Evolutionary conservation across 2,888 invertebrate genomes (phyloP).

Genomic region (Phaonia tiefii): DNA sequence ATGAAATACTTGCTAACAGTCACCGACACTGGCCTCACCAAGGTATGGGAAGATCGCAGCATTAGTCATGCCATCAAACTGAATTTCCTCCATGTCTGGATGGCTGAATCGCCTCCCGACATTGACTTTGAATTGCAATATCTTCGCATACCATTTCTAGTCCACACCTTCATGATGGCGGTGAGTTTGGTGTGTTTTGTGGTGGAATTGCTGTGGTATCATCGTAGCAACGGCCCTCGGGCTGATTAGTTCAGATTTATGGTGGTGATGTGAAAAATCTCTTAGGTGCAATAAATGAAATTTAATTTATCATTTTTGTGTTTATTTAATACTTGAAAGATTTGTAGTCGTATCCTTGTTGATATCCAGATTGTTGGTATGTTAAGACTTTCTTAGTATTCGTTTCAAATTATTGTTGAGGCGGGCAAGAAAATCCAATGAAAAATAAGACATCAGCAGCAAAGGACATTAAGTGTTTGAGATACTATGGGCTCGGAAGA

Average conservation of each 20-base stretch:
- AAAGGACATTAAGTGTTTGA: background rate
- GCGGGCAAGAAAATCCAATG: slow-evolving; percentile 20
- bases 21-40: slow-evolving; percentile 21
- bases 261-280: too few relatives aligned
- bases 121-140: background rate
- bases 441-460: slow-evolving; percentile 24
- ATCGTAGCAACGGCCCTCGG: too few relatives aligned
- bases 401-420: slow-evolving; percentile 3
- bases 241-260: too few relatives aligned
- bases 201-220: slow-evolving; percentile 4
- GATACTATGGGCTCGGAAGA: too few relatives aligned
- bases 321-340: slow-evolving; percentile 65
- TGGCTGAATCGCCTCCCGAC: background rate
- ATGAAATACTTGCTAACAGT: slow-evolving; percentile 13
- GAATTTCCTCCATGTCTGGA: slow-evolving; percentile 29
- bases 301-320: slow-evolving; percentile 64
- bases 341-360: slow-evolving; percentile 37
- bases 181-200: background rate
- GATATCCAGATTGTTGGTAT: background rate
- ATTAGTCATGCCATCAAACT: slow-evolving; percentile 48
- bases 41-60: slow-evolving; percentile 40
- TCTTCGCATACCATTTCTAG: background rate
- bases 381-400: slow-evolving; percentile 20
- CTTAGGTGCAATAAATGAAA: slow-evolving; percentile 47
- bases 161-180: background rate